These are phyloP conservation scores for Balaeniceps rex DNA, from an alignment of 2,113 vertebrate species.

Conservation along the genomic window DNA sequence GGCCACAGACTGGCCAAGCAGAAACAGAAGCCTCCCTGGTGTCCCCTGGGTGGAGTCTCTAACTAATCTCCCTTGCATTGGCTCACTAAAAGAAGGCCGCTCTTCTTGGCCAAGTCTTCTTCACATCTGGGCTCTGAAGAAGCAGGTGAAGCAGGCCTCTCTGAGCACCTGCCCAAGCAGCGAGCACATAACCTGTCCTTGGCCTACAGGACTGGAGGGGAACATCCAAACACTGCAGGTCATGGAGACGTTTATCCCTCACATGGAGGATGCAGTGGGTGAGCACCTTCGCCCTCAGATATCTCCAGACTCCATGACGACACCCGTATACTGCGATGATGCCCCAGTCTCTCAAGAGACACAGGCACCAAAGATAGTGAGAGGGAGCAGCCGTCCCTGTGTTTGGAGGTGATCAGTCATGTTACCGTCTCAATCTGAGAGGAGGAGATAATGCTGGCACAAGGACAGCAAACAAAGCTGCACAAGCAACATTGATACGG, in stretches of 20 bases:
- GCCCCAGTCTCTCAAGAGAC: background rate
- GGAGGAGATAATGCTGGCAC: slow-evolving; percentile 54
- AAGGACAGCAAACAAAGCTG: slow-evolving; percentile 28
- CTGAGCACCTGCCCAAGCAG: background rate
- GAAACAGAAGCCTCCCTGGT: background rate
- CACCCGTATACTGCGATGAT: slow-evolving; percentile 54
- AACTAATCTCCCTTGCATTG: background rate
- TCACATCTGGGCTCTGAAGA: background rate
- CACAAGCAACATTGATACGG: background rate
- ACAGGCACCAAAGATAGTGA: background rate
- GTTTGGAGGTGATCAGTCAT: slow-evolving; percentile 47
- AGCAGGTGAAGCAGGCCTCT: background rate
- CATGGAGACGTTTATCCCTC: slow-evolving; percentile 23
- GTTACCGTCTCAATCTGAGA: slow-evolving; percentile 49
- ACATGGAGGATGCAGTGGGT: slow-evolving; percentile 62
- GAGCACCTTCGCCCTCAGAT: slow-evolving; percentile 60
- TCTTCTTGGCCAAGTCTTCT: background rate
- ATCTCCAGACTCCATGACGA: slow-evolving; percentile 47
- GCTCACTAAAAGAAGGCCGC: background rate
- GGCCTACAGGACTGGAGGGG: slow-evolving; percentile 53
- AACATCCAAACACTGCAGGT: slow-evolving; percentile 39
- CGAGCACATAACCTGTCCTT: background rate
- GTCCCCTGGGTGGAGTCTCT: background rate
- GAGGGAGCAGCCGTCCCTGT: slow-evolving; percentile 44
- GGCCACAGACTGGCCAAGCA: background rate